These are phyloP conservation scores for Dryomyza anilis DNA, from an alignment of 2,888 invertebrate genomes.

Conservation along the genomic window DNA sequence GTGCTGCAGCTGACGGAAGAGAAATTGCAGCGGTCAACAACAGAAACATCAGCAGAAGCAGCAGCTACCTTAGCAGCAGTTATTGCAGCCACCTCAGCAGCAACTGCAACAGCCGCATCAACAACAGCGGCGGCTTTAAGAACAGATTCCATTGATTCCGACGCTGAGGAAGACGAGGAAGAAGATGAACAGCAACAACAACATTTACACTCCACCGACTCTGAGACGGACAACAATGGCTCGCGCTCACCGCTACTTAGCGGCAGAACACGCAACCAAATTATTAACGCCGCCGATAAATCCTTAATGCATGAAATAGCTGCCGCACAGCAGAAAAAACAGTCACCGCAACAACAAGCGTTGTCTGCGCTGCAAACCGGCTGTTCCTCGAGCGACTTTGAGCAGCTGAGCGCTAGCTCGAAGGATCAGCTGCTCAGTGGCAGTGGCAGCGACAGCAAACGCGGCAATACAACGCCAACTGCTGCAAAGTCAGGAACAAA, in stretches of 20 bases:
- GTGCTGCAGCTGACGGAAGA: conserved; percentile 44
- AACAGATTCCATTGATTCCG: too few species aligned
- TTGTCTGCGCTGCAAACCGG: conserved; percentile 43
- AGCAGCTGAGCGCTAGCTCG: conserved; percentile 72
- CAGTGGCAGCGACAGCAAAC: conserved; percentile 52
- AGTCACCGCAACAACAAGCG: conserved; percentile 25
- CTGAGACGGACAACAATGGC: conserved; percentile 73
- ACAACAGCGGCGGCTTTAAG: too few species aligned
- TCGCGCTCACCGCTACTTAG: conserved; percentile 73
- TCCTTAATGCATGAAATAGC: conserved; percentile 43
- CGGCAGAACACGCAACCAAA: conserved; percentile 43
- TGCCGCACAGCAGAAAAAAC: conserved; percentile 36
- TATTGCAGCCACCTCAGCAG: too few species aligned
- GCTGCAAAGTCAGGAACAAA: conserved; percentile 10
- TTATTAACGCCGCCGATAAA: conserved; percentile 41
- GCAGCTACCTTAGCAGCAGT: conserved; percentile 15
- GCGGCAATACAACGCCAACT: conserved; percentile 55
- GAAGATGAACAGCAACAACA: conserved; percentile 32
- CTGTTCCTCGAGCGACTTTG: conserved; percentile 62
- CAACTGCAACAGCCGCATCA: too few species aligned
- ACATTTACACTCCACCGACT: conserved; percentile 63
- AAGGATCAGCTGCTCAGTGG: conserved; percentile 69
- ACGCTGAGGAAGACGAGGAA: conserved; percentile 6
- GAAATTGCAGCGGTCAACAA: conserved; percentile 49
- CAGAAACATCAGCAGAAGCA: conserved; percentile 30